A percentile compares a stretch with the other conserved stretches of the same genome.
These are phyloP conservation scores for Jaculus jaculus DNA, from an alignment of 2,113 vertebrate genomes.

Conservation along the genomic window DNA sequence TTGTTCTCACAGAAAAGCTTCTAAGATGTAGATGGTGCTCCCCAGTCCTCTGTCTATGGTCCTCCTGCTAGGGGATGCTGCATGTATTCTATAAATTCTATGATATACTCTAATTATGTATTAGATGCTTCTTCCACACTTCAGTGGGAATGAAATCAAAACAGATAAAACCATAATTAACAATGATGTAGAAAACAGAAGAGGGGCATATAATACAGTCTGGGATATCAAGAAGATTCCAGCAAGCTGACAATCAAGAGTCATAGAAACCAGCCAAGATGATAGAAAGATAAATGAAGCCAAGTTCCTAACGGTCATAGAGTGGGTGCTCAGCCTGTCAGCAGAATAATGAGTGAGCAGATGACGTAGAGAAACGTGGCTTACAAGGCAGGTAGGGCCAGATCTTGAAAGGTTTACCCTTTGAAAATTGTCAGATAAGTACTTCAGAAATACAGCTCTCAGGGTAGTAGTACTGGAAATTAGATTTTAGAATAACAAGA, in stretches of 20 bases:
- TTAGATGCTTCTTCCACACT: not conserved
- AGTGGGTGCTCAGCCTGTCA: not conserved
- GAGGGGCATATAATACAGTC: not conserved
- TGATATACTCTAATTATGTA: not conserved
- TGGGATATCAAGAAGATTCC: not conserved
- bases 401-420: not conserved
- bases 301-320: not conserved
- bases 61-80: not conserved
- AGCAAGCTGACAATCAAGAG: not conserved
- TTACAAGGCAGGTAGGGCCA: not conserved
- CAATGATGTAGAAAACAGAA: not conserved
- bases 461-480: not conserved
- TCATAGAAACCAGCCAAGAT: not conserved
- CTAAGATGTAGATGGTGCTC: not conserved
- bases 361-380: not conserved
- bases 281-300: not conserved
- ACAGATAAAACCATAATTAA: not conserved
- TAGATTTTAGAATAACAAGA: constrained; percentile 24
- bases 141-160: not conserved
- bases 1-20: not conserved
- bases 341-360: not conserved
- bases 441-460: not conserved
- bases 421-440: not conserved
- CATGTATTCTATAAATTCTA: not conserved
- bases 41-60: not conserved